Base-by-base conservation (phyloP, 2,888 invertebrate species). In the Latrodectus hesperus region DNA sequence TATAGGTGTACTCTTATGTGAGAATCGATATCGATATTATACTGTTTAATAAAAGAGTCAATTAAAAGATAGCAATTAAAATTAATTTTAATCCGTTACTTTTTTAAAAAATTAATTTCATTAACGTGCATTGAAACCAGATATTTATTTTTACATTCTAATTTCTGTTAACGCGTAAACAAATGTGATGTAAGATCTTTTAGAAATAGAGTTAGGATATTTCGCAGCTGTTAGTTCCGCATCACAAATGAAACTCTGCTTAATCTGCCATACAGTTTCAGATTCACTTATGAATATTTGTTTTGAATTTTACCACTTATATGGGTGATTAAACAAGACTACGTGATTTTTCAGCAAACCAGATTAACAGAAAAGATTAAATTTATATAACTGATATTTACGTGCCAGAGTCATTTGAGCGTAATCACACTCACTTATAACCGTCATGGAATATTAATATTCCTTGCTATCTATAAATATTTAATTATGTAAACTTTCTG, bases 281-380 rank as follows among this genome's bases (percentile, higher is more conserved):
- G 26, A 55, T 74, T 38, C 72, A 17, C 26, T 1, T 26, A 60
- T 17, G 74, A 12, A 17, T 60, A 74, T 49, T 60, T 22, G 55
- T 52, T 72, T 11, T 72, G 22, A 17, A 52, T 12, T n/a, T n/a
- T 72, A 10, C 72, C 17, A 16, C 72, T 72, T 72, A 9, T 51
- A 72, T 51, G 72, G 72, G 52, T 72, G 52, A 72, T 72, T 72
- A 52, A 72, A 52, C 52, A 52, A n/a, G 72, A 51, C n/a, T 72
- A 72, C 51, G 38, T 12, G 72, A n/a, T 22, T 52, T 12, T 9
- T 17, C 17, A 72, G 52, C 12, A 52, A 17, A 72, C 12, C 12
- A 52, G 51, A 52, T 51, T 17, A n/a, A 22, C 9, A 38, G 38
- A 1, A 6, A 38, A 38, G 38, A 4, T 38, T 38, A 38, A 38